Conservation (phyloP, 2,888 invertebrate genomes). For the Priocnemis perturbator region DNA sequence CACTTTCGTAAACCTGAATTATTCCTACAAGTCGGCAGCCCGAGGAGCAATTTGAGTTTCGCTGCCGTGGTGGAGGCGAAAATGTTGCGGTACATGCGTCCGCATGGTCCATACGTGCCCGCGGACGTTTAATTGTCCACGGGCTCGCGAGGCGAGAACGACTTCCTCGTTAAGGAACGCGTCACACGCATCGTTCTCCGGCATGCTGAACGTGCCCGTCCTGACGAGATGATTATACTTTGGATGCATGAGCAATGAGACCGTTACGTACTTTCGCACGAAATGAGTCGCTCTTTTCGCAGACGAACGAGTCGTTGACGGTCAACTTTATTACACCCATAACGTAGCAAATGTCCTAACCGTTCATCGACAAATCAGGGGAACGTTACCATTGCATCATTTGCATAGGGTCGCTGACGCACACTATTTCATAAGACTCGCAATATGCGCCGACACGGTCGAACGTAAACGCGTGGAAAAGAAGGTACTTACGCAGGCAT, state of each 20-base stretch:
- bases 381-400: too few species aligned
- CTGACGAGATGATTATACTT: background rate
- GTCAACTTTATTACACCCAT: too few species aligned
- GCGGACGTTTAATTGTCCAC: conserved; percentile 44
- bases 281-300: conserved; percentile 3
- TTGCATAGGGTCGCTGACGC: too few species aligned
- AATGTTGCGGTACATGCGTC: background rate
- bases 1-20: too few species aligned
- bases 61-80: too few species aligned
- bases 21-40: too few species aligned
- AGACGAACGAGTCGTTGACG: background rate
- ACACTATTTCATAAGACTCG: too few species aligned
- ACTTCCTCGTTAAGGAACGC: conserved; percentile 50
- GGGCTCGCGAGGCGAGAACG: conserved; percentile 31
- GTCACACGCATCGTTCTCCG: conserved; percentile 3
- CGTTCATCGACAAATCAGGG: too few species aligned
- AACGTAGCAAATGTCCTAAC: too few species aligned
- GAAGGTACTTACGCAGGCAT: conserved; percentile 68
- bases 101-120: conserved; percentile 25
- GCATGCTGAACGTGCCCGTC: conserved; percentile 5
- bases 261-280: conserved; percentile 13
- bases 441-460: background rate
- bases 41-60: too few species aligned
- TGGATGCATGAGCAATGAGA: background rate
- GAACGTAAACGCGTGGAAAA: background rate